These are phyloP conservation scores for Pimephales promelas DNA, from an alignment of 2,113 vertebrate species.

Conservation along the genomic window DNA sequence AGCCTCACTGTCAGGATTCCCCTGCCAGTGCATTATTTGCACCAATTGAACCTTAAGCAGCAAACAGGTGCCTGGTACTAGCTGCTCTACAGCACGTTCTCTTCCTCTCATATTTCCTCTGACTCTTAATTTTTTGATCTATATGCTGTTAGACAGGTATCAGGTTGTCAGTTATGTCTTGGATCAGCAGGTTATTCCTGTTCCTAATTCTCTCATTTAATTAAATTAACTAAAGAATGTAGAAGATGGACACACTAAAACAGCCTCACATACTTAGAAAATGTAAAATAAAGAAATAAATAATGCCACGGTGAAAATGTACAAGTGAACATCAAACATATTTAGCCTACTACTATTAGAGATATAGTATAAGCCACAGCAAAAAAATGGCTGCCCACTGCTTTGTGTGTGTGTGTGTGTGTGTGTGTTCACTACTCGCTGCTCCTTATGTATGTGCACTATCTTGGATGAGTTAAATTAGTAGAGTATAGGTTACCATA, in stretches of 20 bases:
- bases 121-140: conserved; percentile 30
- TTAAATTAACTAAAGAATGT: conserved; percentile 9
- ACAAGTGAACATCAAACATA: neutral
- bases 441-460: too few species aligned
- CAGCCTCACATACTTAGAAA: neutral
- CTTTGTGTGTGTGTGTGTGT: too few species aligned
- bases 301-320: neutral
- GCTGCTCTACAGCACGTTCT: conserved; percentile 26
- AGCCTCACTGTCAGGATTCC: neutral
- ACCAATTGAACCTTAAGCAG: neutral
- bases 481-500: too few species aligned
- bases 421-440: too few species aligned
- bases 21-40: neutral
- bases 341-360: neutral
- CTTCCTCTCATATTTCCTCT: conserved; percentile 44
- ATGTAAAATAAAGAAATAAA: neutral
- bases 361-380: too few species aligned
- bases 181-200: conserved; percentile 54
- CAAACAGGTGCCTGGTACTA: conserved; percentile 12
- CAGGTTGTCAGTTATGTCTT: conserved; percentile 23
- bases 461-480: too few species aligned
- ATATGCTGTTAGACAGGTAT: conserved; percentile 23
- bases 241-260: neutral
- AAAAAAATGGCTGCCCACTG: too few species aligned
- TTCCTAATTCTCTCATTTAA: conserved; percentile 14